phyloP scores from a whole-genome alignment of 1,140 invertebrate genomes.

The Pseudachorutes palmiensis region DNA sequence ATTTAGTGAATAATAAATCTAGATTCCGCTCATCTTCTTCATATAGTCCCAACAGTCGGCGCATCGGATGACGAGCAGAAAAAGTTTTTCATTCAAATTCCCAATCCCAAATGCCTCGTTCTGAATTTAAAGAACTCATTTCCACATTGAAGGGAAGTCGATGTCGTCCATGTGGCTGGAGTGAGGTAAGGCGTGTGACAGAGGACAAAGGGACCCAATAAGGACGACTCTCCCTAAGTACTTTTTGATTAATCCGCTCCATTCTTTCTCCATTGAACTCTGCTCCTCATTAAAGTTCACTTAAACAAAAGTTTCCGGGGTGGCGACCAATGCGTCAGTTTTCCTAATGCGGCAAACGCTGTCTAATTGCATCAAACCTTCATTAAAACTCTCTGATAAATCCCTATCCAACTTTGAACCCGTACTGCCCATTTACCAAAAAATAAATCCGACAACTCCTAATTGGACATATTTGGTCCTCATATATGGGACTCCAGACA shows the following conservation, averaged over 20 bases:
- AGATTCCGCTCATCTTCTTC: not conserved
- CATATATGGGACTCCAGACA: too few species aligned
- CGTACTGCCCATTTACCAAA: too few species aligned
- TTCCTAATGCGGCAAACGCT: too few species aligned
- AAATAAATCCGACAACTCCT: too few species aligned
- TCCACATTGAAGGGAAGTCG: not conserved
- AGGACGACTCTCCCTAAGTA: not conserved
- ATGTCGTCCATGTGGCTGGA: too few species aligned
- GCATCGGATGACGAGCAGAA: not conserved
- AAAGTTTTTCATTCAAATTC: conserved; percentile 10
- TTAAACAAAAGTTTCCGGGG: not conserved
- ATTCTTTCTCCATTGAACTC: not conserved
- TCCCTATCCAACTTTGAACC: too few species aligned
- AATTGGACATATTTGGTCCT: too few species aligned
- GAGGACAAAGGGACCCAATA: not conserved
- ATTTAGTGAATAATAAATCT: conserved; percentile 14
- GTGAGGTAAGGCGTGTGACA: not conserved
- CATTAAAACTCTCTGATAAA: too few species aligned
- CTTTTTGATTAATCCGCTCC: conserved; percentile 3
- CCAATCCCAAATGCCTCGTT: conserved; percentile 1
- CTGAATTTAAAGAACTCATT: conserved; percentile 10
- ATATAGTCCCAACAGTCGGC: not conserved
- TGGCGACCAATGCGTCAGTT: not conserved
- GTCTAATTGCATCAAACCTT: too few species aligned
- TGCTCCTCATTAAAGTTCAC: conserved; percentile 1